Evolutionary conservation across 2,888 invertebrate genomes (phyloP).

Genomic region (Chouioia cunea): DNA sequence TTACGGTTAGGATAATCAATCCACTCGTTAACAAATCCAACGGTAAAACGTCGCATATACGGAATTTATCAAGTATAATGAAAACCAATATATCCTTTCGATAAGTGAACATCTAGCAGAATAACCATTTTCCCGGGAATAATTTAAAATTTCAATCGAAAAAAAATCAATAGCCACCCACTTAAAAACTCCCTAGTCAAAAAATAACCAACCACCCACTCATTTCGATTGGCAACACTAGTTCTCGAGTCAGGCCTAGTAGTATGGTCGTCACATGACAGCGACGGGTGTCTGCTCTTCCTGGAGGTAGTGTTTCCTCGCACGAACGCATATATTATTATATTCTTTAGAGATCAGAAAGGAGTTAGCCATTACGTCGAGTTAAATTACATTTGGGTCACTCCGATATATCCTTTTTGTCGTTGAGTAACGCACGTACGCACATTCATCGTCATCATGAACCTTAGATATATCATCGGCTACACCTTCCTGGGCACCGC

Average conservation of each 20-base stretch:
- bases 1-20: too few species aligned
- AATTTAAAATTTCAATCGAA: too few species aligned
- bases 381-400: neutral
- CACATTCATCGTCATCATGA: conserved; percentile 46
- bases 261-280: conserved; percentile 61
- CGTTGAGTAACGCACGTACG: neutral
- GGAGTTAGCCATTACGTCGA: neutral
- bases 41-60: too few species aligned
- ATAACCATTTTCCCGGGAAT: too few species aligned
- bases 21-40: too few species aligned
- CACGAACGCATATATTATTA: too few species aligned
- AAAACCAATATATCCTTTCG: too few species aligned
- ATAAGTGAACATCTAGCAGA: too few species aligned
- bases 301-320: neutral
- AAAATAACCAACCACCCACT: too few species aligned
- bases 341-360: neutral
- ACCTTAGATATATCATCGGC: conserved; percentile 64
- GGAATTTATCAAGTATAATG: too few species aligned
- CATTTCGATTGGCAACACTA: neutral
- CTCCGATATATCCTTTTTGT: neutral
- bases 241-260: neutral
- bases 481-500: conserved; percentile 65
- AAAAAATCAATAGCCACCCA: too few species aligned
- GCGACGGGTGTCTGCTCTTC: conserved; percentile 58
- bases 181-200: too few species aligned